A percentile compares a stretch with the other conserved stretches of the same genome.
Evolutionary conservation across 2,113 vertebrate species (phyloP).

Genomic region (Oriolus oriolus): DNA sequence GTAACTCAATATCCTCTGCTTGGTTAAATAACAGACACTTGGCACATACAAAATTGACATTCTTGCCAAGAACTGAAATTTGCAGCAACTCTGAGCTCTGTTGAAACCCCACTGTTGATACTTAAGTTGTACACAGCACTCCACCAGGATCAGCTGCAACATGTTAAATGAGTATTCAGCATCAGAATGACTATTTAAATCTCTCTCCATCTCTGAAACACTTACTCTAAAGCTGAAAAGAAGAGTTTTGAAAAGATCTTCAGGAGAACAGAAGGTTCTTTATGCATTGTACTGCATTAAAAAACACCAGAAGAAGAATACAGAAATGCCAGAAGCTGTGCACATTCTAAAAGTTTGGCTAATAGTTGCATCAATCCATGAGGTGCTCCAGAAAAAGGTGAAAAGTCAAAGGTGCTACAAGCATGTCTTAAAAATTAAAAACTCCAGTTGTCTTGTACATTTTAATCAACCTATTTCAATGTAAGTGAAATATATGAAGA

Average conservation of each 20-base stretch:
- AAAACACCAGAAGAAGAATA: not conserved
- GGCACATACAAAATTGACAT: conserved; percentile 62
- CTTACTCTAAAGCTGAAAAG: not conserved
- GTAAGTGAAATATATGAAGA: not conserved
- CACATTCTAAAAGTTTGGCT: not conserved
- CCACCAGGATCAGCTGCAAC: conserved; percentile 64
- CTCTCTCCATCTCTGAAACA: not conserved
- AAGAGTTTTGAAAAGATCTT: conserved; percentile 1
- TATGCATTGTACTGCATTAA: not conserved
- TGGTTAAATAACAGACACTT: conserved; percentile 78
- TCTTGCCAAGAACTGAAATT: conserved; percentile 76
- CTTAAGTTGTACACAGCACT: conserved; percentile 49
- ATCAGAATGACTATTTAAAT: conserved; percentile 26
- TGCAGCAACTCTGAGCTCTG: conserved; percentile 50
- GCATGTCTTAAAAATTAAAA: not conserved
- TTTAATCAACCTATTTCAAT: not conserved
- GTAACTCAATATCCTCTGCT: conserved; percentile 79
- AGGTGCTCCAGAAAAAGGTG: not conserved
- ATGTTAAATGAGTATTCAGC: conserved; percentile 37
- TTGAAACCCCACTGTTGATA: conserved; percentile 55
- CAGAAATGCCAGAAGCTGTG: not conserved
- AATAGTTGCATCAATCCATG: not conserved
- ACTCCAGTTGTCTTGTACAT: not conserved
- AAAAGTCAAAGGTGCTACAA: not conserved
- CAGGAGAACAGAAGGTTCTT: not conserved